Base-by-base conservation (phyloP, 2,888 invertebrate species). In the Amorpha juglandis region DNA sequence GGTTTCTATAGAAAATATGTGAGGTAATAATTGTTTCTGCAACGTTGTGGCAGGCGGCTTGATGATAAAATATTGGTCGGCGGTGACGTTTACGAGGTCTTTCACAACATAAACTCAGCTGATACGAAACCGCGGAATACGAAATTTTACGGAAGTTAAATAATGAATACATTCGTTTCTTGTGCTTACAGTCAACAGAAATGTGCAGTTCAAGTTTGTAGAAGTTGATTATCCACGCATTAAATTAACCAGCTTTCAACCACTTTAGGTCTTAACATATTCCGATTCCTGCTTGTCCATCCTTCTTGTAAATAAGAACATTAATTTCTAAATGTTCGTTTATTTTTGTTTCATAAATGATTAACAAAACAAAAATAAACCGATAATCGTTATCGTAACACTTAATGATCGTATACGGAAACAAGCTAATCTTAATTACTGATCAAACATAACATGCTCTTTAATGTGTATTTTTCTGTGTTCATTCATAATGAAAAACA, bases 1-100 rank as follows among this genome's bases (percentile, higher is more conserved):
- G 82, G 82, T 84, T 86, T 85, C 85, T 84, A 84, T 82, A 82
- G 83, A 86, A 86, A 87, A 81, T 81, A 75, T 75, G 76, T 78
- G 76, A 73, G 74, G 72, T 78, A 76, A 74, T 81, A 78, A 83
- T 77, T 78, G 77, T 80, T 77, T 74, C 69, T 74, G 69, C 73
- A 73, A 78, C 70, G 71, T 76, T 72, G 74, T 52, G 64, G 58
- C 58, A 51, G 69, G 69, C 68, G 70, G 69, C 68, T 70, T 72
- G 67, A 74, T 78, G 72, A 67, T 72, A 73, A 71, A 71, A 69
- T 74, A 70, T 68, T 66, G 50, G 27, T 11, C 38, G 66, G 51
- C 65, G 67, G 65, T 71, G 76, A 71, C 72, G 65, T 71, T 75
- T 77, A 78, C 73, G 74, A 76, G 70, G 69, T 70, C 71, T 74